Evolutionary conservation across 2,888 invertebrate genomes (phyloP), one percentile per base, ranked within the genome.

Genomic region (Leistus spinibarbis): DNA sequence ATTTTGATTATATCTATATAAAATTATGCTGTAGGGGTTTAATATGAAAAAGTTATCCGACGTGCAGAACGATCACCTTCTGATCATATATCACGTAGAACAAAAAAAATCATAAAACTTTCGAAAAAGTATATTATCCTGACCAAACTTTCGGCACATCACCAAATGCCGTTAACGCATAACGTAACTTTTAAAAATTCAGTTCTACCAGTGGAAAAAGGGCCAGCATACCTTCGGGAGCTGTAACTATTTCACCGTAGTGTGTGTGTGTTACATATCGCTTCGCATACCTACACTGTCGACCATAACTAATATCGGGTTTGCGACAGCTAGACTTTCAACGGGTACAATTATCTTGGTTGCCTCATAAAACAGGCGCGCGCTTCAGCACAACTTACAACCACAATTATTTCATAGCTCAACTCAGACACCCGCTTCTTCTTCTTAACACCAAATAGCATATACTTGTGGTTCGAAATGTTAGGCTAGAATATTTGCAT

Each of bases 161-260:
- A 67, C 60, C 67, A 62, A 66, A 67, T 57, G 73, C 73, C 67
- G 73, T 73, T 73, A 73, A 7, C 2, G 17, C 67, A 65, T 67
- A 65, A 72, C 72, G 72, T 57, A 66, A 66, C 27, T 66, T 73
- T 66, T 67, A 73, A 73, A 73, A 73, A 67, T 73, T n/a, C n/a
- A n/a, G n/a, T n/a, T n/a, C n/a, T n/a, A n/a, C n/a, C 73, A 73
- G 16, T 40, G 57, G 64, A 65, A 64, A 72, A 60, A 13, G 60
- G 19, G 4, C 20, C 4, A 16, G 22, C 60, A 20, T 20, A 60
- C 60, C 60, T 60, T 60, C 60, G 60, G 60, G 60, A 60, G 60
- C 60, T 22, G 60, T 60, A 60, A 60, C 60, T 19, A 10, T 60
- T 60, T 40, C 40, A 40, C 40, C 40, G 40, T 13, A 40, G 13